Conservation (phyloP, 1,140 invertebrate species). For the Platyscapa corneri region DNA sequence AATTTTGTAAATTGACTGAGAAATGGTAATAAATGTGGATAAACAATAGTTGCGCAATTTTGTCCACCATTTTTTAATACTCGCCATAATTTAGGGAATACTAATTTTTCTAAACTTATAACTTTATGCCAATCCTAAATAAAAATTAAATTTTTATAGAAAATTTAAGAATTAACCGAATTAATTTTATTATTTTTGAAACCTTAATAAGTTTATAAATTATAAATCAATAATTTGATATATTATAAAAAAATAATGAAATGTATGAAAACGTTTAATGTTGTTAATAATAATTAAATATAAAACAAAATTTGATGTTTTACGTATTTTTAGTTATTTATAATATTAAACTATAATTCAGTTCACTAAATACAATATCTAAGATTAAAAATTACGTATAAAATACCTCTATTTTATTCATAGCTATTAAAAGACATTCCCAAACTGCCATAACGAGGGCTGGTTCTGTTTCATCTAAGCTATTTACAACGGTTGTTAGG, state of each 20-base stretch:
- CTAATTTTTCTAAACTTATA: slow-evolving; percentile 81
- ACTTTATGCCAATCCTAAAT: slow-evolving; percentile 81
- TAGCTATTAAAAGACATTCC: slow-evolving; percentile 79
- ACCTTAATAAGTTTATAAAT: no score
- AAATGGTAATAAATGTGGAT: slow-evolving; percentile 84
- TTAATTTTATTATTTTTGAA: no score
- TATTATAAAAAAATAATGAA: no score
- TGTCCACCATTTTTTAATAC: slow-evolving; percentile 80
- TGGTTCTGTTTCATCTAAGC: slow-evolving; percentile 83
- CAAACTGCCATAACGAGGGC: slow-evolving; percentile 80
- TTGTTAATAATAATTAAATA: no score
- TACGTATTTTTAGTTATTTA: no score
- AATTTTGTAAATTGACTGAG: slow-evolving; percentile 81
- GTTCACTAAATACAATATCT: no score
- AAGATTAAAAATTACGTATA: not conserved
- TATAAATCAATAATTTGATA: no score
- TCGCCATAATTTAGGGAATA: slow-evolving; percentile 82
- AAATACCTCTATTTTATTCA: slow-evolving; percentile 77
- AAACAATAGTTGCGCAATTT: slow-evolving; percentile 81
- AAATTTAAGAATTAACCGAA: not conserved
- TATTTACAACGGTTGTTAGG: slow-evolving; percentile 78
- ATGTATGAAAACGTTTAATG: no score
- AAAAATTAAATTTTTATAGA: slow-evolving; percentile 39
- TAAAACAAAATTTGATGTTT: no score
- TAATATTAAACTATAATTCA: no score